These are phyloP conservation scores for Alligator mississippiensis DNA, from an alignment of 2,113 vertebrate genomes.

Conservation along the genomic window DNA sequence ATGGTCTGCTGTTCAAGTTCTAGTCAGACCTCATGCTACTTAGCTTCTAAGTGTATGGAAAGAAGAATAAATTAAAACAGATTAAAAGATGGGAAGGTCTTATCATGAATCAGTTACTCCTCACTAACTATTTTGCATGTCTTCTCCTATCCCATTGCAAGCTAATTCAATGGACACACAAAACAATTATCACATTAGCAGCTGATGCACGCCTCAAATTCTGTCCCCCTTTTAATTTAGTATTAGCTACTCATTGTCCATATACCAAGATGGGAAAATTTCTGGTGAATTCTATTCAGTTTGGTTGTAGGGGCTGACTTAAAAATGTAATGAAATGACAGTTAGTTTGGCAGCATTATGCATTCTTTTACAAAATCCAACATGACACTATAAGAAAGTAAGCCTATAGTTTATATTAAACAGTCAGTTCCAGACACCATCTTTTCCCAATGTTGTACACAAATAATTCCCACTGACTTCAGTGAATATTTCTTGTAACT, in stretches of 20 bases:
- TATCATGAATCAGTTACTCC: too few relatives aligned
- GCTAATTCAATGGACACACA: too few relatives aligned
- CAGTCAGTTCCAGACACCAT: background rate
- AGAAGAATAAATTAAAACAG: too few relatives aligned
- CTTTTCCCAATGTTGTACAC: background rate
- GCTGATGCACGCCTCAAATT: too few relatives aligned
- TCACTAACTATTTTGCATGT: too few relatives aligned
- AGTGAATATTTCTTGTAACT: background rate
- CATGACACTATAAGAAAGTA: background rate
- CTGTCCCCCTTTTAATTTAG: too few relatives aligned
- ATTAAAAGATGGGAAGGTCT: too few relatives aligned
- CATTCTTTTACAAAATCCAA: background rate
- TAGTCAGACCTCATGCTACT: background rate
- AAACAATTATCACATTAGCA: too few relatives aligned
- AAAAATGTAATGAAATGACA: background rate
- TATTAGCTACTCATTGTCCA: too few relatives aligned
- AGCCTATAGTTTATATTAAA: background rate
- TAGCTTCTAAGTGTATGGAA: background rate
- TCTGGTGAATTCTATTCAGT: too few relatives aligned
- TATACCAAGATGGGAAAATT: too few relatives aligned
- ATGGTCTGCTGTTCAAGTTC: background rate
- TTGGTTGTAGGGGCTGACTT: background rate
- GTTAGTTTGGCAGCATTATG: background rate
- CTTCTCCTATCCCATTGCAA: too few relatives aligned
- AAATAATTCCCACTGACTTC: background rate